Base-by-base conservation (phyloP, 2,797 vertebrate genomes). In the Dryobates pubescens region DNA sequence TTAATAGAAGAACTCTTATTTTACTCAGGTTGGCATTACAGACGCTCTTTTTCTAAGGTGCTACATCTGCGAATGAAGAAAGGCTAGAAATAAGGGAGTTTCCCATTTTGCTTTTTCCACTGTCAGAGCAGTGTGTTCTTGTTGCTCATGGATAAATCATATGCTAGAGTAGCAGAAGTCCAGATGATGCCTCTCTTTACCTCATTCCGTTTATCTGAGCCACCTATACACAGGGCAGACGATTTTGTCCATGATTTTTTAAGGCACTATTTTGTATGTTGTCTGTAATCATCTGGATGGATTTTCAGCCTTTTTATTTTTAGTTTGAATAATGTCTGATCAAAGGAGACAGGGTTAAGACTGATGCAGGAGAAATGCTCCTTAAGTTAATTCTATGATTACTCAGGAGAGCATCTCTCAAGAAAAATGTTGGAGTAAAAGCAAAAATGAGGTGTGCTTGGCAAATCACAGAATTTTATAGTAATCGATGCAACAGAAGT, bases 321-420 rank as follows among this genome's bases (percentile, higher is more conserved):
- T 59, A 53, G 68, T 86, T 93, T 85, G 78, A 59, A 77, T 88
- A 88, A 74, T 72, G 62, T 63, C 58, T 90, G 83, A 90, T 95
- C 75, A 92, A 91, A 94, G 78, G 26, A 90, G 71, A 65, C 24
- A 65, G 67, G 29, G 78, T 72, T 93, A 90, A 88, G 38, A 47
- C 36, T 85, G 69, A 56, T 77, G 56, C 15, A 30, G 75, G 32
- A 88, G 78, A 77, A 86, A 67, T 23, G 49, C 26, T 84, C 32
- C 51, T 83, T 61, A 59, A 77, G 62, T 83, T 87, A 91, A 87
- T 94, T 91, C 62, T 7, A 1, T 85, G 79, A 78, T 87, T 95
- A 79, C 62, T 92, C 82, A 75, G 51, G 70, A 92, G 69, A 94
- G 10, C 24, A 59, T 59, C 56, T 51, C 59, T 94, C 94, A 43